Evolutionary conservation across 2,888 invertebrate genomes (phyloP), one percentile per base, ranked within the genome.

Genomic region (Papilio demoleus): DNA sequence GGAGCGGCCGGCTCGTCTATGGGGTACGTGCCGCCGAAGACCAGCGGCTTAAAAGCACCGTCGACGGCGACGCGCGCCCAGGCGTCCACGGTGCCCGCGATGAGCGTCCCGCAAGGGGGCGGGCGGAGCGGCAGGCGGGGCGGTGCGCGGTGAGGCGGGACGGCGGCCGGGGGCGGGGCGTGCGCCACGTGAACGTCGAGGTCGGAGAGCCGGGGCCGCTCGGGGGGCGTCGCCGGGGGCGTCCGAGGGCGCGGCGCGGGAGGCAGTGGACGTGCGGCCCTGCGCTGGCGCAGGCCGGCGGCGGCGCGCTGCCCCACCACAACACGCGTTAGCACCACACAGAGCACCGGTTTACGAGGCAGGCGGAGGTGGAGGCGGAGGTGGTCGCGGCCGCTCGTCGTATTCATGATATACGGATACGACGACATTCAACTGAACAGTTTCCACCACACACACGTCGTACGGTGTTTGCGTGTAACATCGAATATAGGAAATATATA

Each of bases 11-110:
- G 97, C 79, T 94, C 94, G 83, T 97, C 97, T 74, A 97, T 97
- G 4, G 97, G 97, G 92, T 94, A 97, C 3, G 97, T 97, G 65
- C 97, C 97, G 76, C 97, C 96, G 84, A 97, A 97, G 71, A 97
- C 94, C 59, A 97, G 93, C 71, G 95, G 95, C 80, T 94, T 95
- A 81, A 93, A 94, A 75, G 71, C 53, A 77, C 82, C 79, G 79
- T 22, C 86, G 9, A 88, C 84, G 93, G 94, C 93, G 53, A 92
- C 92, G 74, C 87, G 86, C 59, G 94, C 91, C 95, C 95, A 95
- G 47, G 93, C 88, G 77, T 95, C 95, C 61, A 95, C 95, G 9
- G 95, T 95, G 78, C 93, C 92, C 64, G 93, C 92, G 75, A 95
- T 94, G 71, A 95, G 88, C 50, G 80, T 77, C 2, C 82, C 73